Evolutionary conservation across 2,888 invertebrate species (phyloP), one percentile per base, ranked within the genome.

Genomic region (Steinernema carpocapsae): DNA sequence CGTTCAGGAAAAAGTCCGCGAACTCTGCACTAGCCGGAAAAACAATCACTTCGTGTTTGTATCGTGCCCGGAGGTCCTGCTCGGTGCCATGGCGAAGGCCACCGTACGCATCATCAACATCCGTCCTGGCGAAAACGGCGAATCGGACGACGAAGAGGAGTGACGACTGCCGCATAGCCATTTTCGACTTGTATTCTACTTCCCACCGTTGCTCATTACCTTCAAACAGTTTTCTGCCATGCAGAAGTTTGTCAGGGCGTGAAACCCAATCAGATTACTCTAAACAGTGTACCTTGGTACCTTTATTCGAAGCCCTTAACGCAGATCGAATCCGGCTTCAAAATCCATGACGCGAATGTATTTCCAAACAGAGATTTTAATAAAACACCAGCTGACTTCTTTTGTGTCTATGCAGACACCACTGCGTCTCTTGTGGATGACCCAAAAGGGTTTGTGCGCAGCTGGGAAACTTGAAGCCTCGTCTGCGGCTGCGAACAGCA

Each of bases 81-180:
- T 85, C 24, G 84, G 85, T 12, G 85, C 84, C 10, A 85, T 85
- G 84, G 83, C 83, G 7, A 77, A 82, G 32, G 84, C 84, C 10
- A 85, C 85, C n/a, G 83, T 84, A 26, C 78, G 82, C 24, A 80
- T 79, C 37, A 72, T 82, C 32, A 79, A 77, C 48, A 56, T 80
- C 45, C 4, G 71, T 43, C 71, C 71, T 19, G 64, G 64, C 4
- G 26, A 12, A 17, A 29, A 64, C 24, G 17, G 17, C 17, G 64
- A 64, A 19, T 10, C 24, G 22, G 52, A 52, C 52, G 37, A 64
- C 32, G 64, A 64, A 17, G 64, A 64, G 32, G 64, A 29, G 19
- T 64, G 19, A 52, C 3, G 14, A 64, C 12, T 29, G 29, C 17
- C 14, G 7, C 37, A 14, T 14, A 19, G 48, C n/a, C 48, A 48